These are phyloP conservation scores for Ahaetulla prasina DNA, from an alignment of 2,113 vertebrate species.

Conservation along the genomic window DNA sequence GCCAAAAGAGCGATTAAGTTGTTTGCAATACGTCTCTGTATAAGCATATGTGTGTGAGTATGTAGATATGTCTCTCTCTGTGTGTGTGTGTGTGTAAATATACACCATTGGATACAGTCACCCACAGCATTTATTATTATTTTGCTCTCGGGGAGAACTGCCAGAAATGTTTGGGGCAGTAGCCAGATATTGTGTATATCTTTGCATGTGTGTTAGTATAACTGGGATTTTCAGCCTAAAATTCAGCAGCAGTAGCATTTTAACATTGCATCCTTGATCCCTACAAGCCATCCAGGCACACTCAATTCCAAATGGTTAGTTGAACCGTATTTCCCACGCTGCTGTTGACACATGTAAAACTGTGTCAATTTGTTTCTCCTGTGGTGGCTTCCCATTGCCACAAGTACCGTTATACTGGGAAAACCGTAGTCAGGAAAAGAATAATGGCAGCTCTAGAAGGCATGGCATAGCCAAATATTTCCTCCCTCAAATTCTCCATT, in stretches of 20 bases:
- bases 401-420: background rate
- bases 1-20: conserved; percentile 24
- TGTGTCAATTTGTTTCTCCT: background rate
- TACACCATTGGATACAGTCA: background rate
- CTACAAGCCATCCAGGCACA: background rate
- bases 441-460: background rate
- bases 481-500: background rate
- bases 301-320: background rate
- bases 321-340: background rate
- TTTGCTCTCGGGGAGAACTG: background rate
- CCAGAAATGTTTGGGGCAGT: background rate
- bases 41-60: background rate
- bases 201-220: background rate
- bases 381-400: background rate
- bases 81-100: background rate
- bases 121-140: background rate
- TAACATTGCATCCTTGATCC: background rate
- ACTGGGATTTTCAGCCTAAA: background rate
- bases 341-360: background rate
- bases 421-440: background rate
- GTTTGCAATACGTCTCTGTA: background rate
- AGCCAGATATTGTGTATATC: background rate
- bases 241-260: conserved; percentile 1
- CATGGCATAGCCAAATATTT: background rate
- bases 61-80: background rate